Percentiles rank a stretch among this genome's conserved stretches.
Conservation (phyloP, 2,113 vertebrate genomes). For the Caloenas nicobarica region DNA sequence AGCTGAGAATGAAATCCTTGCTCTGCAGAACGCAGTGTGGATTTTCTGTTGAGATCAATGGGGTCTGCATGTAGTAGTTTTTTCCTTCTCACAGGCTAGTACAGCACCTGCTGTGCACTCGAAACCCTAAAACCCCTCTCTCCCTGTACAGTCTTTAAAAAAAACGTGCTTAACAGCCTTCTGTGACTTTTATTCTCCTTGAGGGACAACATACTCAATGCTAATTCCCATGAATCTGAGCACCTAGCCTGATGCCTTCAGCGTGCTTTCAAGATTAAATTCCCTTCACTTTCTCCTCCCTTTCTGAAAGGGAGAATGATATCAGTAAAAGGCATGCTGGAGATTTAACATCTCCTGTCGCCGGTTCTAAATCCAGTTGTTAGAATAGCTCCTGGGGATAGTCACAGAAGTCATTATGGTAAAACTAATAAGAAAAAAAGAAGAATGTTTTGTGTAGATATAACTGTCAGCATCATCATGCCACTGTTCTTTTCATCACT, state of each 20-base stretch:
- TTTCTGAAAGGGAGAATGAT: background rate
- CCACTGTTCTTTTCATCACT: background rate
- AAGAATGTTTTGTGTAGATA: background rate
- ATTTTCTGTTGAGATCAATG: background rate
- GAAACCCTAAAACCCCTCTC: background rate
- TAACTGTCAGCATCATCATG: background rate
- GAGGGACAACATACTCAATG: background rate
- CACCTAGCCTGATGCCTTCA: background rate
- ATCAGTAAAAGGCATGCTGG: background rate
- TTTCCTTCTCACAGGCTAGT: background rate
- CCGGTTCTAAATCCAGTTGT: background rate
- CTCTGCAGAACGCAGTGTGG: background rate
- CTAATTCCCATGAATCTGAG: background rate
- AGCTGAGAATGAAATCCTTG: background rate
- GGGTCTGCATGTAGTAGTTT: rapidly evolving
- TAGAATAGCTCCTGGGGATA: background rate
- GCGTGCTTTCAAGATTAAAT: background rate
- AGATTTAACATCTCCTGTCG: background rate
- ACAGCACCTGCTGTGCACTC: background rate
- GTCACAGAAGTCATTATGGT: background rate
- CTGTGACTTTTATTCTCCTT: background rate
- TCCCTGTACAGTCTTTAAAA: background rate
- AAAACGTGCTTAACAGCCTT: background rate
- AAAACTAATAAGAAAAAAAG: background rate
- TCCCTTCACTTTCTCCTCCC: background rate